Conservation (phyloP, 2,797 vertebrate genomes). For the Enteromius viviparus region DNA sequence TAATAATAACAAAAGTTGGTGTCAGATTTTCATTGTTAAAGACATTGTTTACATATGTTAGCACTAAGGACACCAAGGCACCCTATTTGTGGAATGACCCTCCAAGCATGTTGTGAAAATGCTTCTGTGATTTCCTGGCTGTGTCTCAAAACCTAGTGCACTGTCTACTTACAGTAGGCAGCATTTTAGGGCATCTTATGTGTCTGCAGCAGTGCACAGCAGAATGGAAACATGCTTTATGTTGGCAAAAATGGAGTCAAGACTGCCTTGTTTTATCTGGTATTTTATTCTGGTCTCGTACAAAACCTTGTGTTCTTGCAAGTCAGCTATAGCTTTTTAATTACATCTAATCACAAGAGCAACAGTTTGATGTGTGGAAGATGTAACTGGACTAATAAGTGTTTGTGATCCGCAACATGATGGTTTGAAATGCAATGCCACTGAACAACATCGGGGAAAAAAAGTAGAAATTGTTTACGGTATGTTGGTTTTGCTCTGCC, state of each 20-base stretch:
- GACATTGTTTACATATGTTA: conserved; percentile 1
- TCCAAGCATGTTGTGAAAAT: conserved; percentile 36
- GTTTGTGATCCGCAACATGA: not conserved
- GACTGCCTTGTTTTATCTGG: not conserved
- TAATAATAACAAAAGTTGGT: not conserved
- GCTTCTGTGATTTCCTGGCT: conserved; percentile 21
- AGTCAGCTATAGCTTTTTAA: not conserved
- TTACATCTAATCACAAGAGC: not conserved
- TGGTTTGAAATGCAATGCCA: not conserved
- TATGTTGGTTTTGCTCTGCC: not conserved
- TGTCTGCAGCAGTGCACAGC: not conserved
- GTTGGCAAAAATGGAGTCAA: not conserved
- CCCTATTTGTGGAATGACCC: conserved; percentile 31
- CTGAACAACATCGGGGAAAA: not conserved
- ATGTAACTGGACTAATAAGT: not conserved
- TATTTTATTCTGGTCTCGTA: not conserved
- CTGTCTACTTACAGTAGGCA: not conserved
- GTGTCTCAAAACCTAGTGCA: conserved; percentile 4
- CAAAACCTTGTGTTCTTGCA: not conserved
- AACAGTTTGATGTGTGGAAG: not conserved
- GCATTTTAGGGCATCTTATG: not conserved
- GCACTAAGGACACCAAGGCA: conserved; percentile 20
- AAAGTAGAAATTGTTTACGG: not conserved
- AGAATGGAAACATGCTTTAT: not conserved
- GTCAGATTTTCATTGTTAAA: not conserved